These are phyloP conservation scores for Lampris incognitus DNA, from an alignment of 2,113 vertebrate species.

Conservation along the genomic window DNA sequence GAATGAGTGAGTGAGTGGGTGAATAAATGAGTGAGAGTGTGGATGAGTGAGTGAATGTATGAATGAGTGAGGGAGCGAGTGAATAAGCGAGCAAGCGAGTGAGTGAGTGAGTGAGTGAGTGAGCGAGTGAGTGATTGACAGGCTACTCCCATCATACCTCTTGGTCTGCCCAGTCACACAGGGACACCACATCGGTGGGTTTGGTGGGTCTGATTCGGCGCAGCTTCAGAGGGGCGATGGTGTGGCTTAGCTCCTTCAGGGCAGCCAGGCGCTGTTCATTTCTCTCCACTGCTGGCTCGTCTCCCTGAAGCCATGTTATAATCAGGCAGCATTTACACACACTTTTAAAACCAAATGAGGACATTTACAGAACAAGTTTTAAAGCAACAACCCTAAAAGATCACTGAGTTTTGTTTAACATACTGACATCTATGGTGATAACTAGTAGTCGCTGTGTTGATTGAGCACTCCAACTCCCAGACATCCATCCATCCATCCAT, in stretches of 20 bases:
- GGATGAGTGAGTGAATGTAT: background rate
- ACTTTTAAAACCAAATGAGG: background rate
- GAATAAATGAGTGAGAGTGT: background rate
- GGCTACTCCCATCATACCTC: conserved; percentile 73
- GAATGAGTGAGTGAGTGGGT: background rate
- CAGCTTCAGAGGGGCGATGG: conserved; percentile 85
- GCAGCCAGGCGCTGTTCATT: conserved; percentile 84
- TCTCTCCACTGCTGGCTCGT: conserved; percentile 86
- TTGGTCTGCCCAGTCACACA: conserved; percentile 92
- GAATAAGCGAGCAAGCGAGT: background rate
- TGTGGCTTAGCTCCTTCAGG: conserved; percentile 82
- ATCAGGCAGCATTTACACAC: background rate
- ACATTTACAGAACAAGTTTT: too few species aligned
- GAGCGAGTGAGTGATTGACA: background rate
- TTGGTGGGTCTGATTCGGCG: conserved; percentile 77
- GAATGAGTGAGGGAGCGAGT: too few species aligned
- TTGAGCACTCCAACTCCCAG: too few species aligned
- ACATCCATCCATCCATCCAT: too few species aligned
- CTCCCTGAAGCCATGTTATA: conserved; percentile 73
- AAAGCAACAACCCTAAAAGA: too few species aligned
- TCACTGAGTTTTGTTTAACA: too few species aligned
- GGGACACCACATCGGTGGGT: conserved; percentile 78
- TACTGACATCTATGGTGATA: too few species aligned
- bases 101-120: background rate
- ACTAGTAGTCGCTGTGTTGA: too few species aligned